Conservation (phyloP, 2,797 vertebrate species). For the Pygocentrus nattereri region DNA sequence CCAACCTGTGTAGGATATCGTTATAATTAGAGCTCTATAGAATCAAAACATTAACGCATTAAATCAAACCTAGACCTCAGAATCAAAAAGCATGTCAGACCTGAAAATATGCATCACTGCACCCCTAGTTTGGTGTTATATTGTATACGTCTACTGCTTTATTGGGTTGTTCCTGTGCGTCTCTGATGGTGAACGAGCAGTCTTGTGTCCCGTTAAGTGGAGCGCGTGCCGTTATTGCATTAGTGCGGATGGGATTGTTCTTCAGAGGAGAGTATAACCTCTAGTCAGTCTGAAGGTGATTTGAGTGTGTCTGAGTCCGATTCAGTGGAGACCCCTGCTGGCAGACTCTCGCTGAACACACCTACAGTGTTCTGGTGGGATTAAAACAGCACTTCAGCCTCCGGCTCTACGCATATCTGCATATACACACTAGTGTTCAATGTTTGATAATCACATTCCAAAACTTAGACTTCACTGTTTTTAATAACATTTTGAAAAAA, state of each 20-base stretch:
- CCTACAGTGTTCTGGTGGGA: not conserved
- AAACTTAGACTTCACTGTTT: too few species aligned
- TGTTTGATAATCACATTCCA: too few species aligned
- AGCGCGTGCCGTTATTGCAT: not conserved
- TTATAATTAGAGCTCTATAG: too few species aligned
- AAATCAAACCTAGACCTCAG: too few species aligned
- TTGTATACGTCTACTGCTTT: too few species aligned
- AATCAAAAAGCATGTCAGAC: too few species aligned
- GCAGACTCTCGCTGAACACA: constrained; percentile 46
- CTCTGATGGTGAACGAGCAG: not conserved
- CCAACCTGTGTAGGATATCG: too few species aligned
- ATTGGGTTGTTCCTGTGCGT: constrained; percentile 38
- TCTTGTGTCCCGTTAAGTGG: not conserved
- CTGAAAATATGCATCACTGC: too few species aligned
- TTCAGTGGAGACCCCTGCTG: constrained; percentile 73
- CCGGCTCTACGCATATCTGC: not conserved
- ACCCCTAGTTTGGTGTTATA: too few species aligned
- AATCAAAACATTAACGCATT: too few species aligned
- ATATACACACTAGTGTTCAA: too few species aligned
- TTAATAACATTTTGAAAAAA: too few species aligned
- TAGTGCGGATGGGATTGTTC: constrained; percentile 2
- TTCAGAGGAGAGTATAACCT: constrained; percentile 71
- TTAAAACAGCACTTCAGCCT: constrained; percentile 9
- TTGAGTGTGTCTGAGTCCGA: constrained; percentile 57
- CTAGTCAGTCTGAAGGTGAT: constrained; percentile 75